A percentile compares a stretch with the other conserved stretches of the same genome.
Evolutionary conservation across 1,140 invertebrate species (phyloP).

Genomic region (Drosophila miranda): DNA sequence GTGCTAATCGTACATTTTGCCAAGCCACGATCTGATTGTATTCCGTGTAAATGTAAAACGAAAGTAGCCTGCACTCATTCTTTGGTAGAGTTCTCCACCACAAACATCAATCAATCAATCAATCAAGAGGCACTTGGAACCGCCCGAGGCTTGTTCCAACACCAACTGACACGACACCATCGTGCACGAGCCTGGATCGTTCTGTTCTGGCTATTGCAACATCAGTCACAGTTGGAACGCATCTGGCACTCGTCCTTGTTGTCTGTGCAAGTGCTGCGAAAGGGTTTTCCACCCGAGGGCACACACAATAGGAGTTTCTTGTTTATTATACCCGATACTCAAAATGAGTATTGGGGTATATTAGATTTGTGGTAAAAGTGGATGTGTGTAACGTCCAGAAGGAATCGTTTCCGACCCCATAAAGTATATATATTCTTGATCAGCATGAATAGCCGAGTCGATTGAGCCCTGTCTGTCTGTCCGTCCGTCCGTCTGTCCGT

Average conservation of each 20-base stretch:
- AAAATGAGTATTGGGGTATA: too few species aligned
- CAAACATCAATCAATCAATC: conserved; percentile 52
- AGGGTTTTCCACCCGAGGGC: conserved; percentile 4
- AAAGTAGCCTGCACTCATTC: neutral
- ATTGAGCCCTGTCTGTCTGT: too few species aligned
- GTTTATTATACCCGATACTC: too few species aligned
- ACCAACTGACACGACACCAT: conserved; percentile 3
- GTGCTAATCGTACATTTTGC: conserved; percentile 2
- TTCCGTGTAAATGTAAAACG: neutral
- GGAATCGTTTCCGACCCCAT: too few species aligned
- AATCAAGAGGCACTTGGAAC: conserved; percentile 40
- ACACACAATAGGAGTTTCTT: too few species aligned
- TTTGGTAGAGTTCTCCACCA: conserved; percentile 9
- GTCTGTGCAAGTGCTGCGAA: neutral
- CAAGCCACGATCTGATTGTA: conserved; percentile 14
- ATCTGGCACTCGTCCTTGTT: conserved; percentile 31
- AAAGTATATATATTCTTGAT: too few species aligned
- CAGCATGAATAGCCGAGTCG: too few species aligned
- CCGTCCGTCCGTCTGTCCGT: too few species aligned
- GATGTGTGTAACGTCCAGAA: too few species aligned
- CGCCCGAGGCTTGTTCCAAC: conserved; percentile 7
- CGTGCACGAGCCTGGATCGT: neutral
- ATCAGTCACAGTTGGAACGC: neutral
- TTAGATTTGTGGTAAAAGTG: too few species aligned
- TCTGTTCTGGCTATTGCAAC: neutral